A percentile compares a stretch with the other conserved stretches of the same genome.
Conservation (phyloP, 1,140 invertebrate genomes). For the Atopsyche davidsoni region DNA sequence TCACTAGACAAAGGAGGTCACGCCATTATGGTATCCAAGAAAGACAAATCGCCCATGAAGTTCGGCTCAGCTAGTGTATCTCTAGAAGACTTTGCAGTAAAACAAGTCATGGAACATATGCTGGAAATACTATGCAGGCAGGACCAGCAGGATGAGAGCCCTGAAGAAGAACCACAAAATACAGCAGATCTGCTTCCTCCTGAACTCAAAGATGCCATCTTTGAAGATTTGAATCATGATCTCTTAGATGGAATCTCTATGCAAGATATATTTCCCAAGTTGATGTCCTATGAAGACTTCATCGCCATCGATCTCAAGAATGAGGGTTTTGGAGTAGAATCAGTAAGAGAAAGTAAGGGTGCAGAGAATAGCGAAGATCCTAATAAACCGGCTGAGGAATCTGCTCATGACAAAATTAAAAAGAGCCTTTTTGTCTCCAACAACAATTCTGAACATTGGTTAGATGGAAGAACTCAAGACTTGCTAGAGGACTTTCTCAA, state of each 20-base stretch:
- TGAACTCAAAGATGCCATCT: constrained; percentile 76
- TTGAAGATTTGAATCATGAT: constrained; percentile 75
- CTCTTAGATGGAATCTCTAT: constrained; percentile 74
- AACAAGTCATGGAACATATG: constrained; percentile 53
- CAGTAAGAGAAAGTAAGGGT: constrained; percentile 40
- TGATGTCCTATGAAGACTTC: constrained; percentile 56
- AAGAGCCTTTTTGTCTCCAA: constrained; percentile 21
- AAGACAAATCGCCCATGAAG: constrained; percentile 45
- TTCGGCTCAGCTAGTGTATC: constrained; percentile 38
- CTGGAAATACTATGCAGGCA: constrained; percentile 57
- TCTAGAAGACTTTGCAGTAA: constrained; percentile 50
- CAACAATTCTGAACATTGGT: constrained; percentile 38
- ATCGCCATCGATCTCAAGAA: constrained; percentile 53
- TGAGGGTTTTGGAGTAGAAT: constrained; percentile 47
- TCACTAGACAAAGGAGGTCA: constrained; percentile 41
- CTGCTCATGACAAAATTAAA: constrained; percentile 19
- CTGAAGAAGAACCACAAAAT: constrained; percentile 65
- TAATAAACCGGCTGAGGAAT: constrained; percentile 16
- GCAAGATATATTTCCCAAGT: constrained; percentile 67
- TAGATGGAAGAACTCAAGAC: constrained; percentile 51
- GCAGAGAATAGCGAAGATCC: constrained; percentile 43
- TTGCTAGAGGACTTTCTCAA: constrained; percentile 59
- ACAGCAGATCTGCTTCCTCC: constrained; percentile 69
- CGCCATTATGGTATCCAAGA: constrained; percentile 39
- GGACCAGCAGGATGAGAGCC: constrained; percentile 55